These are phyloP conservation scores for Brevimyrus niger DNA, from an alignment of 2,113 vertebrate genomes.

Conservation along the genomic window DNA sequence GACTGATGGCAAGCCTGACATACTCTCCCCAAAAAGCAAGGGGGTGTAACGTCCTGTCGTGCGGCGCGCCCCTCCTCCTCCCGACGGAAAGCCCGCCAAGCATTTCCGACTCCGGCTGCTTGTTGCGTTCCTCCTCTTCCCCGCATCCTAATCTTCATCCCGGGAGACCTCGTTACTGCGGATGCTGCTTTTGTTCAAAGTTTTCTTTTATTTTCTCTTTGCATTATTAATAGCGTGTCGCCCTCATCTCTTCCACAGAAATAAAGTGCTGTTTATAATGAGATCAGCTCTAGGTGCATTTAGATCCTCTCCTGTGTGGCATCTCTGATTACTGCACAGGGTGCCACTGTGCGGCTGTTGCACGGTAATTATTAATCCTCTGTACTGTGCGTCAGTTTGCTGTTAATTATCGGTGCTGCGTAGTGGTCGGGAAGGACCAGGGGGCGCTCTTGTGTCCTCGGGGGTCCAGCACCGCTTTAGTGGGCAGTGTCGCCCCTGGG, in stretches of 20 bases:
- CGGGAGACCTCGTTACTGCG: background rate
- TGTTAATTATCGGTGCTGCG: background rate
- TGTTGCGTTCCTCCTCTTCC: slow-evolving; percentile 1
- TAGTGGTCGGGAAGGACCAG: background rate
- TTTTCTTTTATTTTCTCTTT: slow-evolving; percentile 5
- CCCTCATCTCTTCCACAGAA: background rate
- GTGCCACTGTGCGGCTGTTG: background rate
- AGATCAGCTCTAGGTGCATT: background rate
- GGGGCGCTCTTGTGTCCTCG: background rate
- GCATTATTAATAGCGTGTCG: background rate
- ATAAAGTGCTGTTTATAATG: slow-evolving; percentile 1
- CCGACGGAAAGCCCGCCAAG: background rate
- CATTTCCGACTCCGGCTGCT: background rate
- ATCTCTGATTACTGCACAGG: background rate
- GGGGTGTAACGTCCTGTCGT: background rate
- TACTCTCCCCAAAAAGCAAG: background rate
- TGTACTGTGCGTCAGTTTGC: background rate
- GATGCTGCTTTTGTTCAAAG: slow-evolving; percentile 8
- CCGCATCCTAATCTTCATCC: slow-evolving; percentile 11
- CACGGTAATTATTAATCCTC: background rate
- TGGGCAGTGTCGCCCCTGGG: background rate
- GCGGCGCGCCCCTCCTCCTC: background rate
- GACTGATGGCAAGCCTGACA: background rate
- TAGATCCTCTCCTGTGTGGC: background rate
- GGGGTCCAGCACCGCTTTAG: background rate